phyloP scores from a whole-genome alignment of 2,888 invertebrate species.

The Bugulina stolonifera region DNA sequence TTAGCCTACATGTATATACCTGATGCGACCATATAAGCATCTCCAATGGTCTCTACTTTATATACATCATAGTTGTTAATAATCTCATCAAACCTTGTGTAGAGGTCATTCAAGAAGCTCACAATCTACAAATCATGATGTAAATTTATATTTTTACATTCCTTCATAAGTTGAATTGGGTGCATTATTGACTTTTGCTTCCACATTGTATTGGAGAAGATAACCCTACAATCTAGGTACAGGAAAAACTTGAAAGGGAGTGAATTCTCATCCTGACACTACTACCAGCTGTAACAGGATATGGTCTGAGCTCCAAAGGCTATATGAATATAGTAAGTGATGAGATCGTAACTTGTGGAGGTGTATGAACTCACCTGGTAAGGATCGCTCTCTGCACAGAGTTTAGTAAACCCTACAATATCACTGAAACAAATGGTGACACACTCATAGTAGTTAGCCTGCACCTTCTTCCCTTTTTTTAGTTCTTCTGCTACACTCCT shows the following conservation, averaged over 20 bases:
- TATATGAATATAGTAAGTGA: no score
- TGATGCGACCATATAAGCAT: constrained; percentile 46
- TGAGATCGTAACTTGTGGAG: no score
- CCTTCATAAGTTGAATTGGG: no score
- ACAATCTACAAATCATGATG: constrained; percentile 42
- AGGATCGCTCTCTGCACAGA: constrained; percentile 45
- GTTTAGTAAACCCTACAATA: constrained; percentile 44
- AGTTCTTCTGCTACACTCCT: constrained; percentile 49
- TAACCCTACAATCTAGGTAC: no score
- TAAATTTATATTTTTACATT: no score
- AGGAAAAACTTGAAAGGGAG: no score
- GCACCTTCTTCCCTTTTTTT: constrained; percentile 40
- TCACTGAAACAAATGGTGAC: constrained; percentile 51
- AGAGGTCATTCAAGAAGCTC: constrained; percentile 39
- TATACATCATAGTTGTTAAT: constrained; percentile 43
- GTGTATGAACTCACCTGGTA: constrained; percentile 40
- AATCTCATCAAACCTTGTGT: constrained; percentile 41
- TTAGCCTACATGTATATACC: no score
- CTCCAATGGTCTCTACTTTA: constrained; percentile 48
- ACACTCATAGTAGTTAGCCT: constrained; percentile 43
- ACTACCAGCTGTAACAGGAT: no score
- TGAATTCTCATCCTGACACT: no score
- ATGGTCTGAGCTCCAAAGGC: no score
- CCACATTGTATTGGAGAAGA: no score
- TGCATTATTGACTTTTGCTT: no score